Percentiles rank a stretch among this genome's conserved stretches.
Conservation (phyloP, 2,797 vertebrate species). For the Centroberyx gerrardi region DNA sequence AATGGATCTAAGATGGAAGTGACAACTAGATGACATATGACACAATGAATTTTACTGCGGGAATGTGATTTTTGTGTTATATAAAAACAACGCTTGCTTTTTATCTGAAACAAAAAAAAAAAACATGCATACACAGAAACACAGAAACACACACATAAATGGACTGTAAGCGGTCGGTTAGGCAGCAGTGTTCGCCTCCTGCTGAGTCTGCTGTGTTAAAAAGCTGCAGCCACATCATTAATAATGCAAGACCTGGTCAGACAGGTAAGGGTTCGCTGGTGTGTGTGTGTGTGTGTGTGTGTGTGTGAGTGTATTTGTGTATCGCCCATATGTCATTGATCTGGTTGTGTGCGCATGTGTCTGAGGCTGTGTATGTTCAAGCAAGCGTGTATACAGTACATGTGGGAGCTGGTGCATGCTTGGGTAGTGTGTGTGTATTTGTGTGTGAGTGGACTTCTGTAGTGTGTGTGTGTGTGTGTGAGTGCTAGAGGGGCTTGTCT, state of each 20-base stretch:
- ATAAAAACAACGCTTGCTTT: background rate
- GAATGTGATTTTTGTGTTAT: conserved; percentile 51
- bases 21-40: conserved; percentile 57
- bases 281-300: conserved; percentile 1
- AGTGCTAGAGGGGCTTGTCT: conserved; percentile 46
- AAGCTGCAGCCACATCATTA: conserved; percentile 43
- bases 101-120: background rate
- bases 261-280: conserved; percentile 16
- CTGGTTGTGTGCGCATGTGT: conserved; percentile 37
- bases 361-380: conserved; percentile 18
- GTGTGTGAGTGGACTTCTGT: background rate
- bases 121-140: background rate
- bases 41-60: conserved; percentile 50
- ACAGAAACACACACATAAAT: background rate
- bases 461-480: conserved; percentile 5
- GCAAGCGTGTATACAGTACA: conserved; percentile 29
- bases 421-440: conserved; percentile 19
- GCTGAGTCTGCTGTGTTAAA: conserved; percentile 31
- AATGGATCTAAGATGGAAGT: conserved; percentile 54
- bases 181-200: conserved; percentile 5
- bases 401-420: conserved; percentile 11
- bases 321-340: conserved; percentile 19
- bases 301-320: background rate
- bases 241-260: conserved; percentile 41
- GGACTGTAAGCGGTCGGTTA: background rate